phyloP scores from a whole-genome alignment of 2,888 invertebrate genomes.

The Drosophila prolongata region DNA sequence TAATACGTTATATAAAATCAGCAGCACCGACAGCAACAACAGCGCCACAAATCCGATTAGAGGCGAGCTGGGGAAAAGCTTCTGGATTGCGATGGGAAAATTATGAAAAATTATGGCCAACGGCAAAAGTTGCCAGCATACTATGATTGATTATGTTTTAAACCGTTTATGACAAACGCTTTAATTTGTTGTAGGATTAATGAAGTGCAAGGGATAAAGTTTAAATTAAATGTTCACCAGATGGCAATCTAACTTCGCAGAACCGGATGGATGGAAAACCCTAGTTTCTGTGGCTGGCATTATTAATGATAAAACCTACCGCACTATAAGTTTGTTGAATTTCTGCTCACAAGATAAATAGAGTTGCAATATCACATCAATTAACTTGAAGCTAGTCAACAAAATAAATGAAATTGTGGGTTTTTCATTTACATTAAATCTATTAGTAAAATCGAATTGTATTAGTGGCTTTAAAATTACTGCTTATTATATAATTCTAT shows the following conservation, averaged over 20 bases:
- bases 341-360: neutral
- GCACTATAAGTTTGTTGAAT: neutral
- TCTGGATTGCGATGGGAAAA: slow-evolving; percentile 44
- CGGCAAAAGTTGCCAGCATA: slow-evolving; percentile 46
- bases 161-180: slow-evolving; percentile 67
- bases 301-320: slow-evolving; percentile 3
- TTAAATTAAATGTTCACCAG: slow-evolving; percentile 35
- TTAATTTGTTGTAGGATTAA: slow-evolving; percentile 69
- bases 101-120: slow-evolving; percentile 53
- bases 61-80: slow-evolving; percentile 13
- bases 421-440: too few relatives aligned
- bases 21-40: slow-evolving; percentile 28
- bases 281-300: slow-evolving; percentile 1
- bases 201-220: slow-evolving; percentile 46
- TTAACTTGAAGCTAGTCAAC: too few relatives aligned
- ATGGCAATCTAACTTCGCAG: slow-evolving; percentile 2
- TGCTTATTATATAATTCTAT: too few relatives aligned
- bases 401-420: too few relatives aligned
- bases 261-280: neutral
- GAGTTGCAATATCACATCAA: neutral
- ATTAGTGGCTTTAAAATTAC: too few relatives aligned
- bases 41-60: slow-evolving; percentile 55
- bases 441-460: too few relatives aligned
- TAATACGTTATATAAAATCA: slow-evolving; percentile 68
- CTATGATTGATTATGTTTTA: slow-evolving; percentile 67